phyloP scores from a whole-genome alignment of 2,888 invertebrate species.

The Tanypteryx hageni region DNA sequence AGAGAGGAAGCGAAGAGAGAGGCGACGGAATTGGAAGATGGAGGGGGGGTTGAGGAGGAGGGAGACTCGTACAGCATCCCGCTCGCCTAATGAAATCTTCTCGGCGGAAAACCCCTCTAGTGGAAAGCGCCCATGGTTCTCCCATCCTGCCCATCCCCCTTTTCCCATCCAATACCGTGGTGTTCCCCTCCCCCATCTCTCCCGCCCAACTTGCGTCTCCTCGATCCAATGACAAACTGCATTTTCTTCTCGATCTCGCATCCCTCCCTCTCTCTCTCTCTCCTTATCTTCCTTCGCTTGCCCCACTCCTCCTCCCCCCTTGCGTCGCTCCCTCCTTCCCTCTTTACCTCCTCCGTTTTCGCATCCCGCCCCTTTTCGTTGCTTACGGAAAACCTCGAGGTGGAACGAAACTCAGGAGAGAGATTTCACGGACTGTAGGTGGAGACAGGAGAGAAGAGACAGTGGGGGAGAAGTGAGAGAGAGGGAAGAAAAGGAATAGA shows the following conservation, averaged over 20 bases:
- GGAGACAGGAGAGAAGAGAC: background rate
- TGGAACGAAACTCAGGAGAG: background rate
- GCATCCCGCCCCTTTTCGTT: background rate
- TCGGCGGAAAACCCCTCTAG: background rate
- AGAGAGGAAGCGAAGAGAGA: background rate
- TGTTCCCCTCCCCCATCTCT: background rate
- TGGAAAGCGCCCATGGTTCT: background rate
- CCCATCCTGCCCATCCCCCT: background rate
- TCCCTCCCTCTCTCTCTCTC: background rate
- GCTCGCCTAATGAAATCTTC: constrained; percentile 47
- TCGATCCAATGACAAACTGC: constrained; percentile 28
- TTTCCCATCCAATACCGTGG: background rate
- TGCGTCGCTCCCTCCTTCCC: background rate
- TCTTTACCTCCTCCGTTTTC: background rate
- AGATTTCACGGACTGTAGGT: constrained; percentile 18
- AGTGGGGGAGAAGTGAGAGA: background rate
- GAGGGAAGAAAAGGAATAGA: background rate
- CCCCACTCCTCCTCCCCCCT: background rate
- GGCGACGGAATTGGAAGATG: background rate
- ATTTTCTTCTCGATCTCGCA: background rate
- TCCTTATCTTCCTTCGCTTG: background rate
- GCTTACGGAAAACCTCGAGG: background rate
- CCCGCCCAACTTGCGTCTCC: background rate
- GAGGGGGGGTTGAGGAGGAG: background rate
- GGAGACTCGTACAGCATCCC: background rate